Conservation (phyloP, 2,797 vertebrate species). For the Myoxocephalus aenaeus region DNA sequence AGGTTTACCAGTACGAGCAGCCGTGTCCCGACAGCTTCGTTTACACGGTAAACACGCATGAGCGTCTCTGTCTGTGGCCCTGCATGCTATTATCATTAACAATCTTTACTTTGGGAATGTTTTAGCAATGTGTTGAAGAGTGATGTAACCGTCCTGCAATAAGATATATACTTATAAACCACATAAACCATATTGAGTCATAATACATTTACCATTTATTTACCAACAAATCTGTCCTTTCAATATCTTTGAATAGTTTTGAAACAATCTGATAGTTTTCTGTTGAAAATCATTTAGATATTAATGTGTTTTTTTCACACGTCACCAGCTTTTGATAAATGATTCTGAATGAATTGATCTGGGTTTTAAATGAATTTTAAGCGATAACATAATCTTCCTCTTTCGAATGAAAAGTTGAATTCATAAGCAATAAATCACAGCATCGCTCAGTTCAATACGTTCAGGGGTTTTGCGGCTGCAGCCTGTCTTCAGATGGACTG, state of each 20-base stretch:
- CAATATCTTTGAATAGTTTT: background rate
- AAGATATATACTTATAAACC: too few species aligned
- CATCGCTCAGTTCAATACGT: background rate
- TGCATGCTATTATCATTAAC: background rate
- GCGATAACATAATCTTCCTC: background rate
- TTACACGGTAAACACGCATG: constrained; percentile 87
- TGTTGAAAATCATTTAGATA: background rate
- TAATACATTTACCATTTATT: background rate
- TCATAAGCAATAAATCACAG: constrained; percentile 3
- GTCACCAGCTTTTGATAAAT: background rate
- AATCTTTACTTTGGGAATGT: too few species aligned
- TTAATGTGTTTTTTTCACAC: background rate
- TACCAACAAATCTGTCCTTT: background rate
- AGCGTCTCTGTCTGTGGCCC: background rate
- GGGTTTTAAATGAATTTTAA: background rate
- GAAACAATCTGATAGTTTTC: background rate
- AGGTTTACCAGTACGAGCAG: constrained; percentile 97
- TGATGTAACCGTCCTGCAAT: too few species aligned
- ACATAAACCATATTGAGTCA: background rate
- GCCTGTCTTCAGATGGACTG: background rate
- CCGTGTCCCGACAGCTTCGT: constrained; percentile 94
- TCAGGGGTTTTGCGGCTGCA: background rate
- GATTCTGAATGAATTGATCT: background rate
- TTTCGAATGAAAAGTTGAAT: background rate
- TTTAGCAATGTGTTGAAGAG: background rate